Conservation (phyloP, 2,113 vertebrate species). For the Damaliscus lunatus region DNA sequence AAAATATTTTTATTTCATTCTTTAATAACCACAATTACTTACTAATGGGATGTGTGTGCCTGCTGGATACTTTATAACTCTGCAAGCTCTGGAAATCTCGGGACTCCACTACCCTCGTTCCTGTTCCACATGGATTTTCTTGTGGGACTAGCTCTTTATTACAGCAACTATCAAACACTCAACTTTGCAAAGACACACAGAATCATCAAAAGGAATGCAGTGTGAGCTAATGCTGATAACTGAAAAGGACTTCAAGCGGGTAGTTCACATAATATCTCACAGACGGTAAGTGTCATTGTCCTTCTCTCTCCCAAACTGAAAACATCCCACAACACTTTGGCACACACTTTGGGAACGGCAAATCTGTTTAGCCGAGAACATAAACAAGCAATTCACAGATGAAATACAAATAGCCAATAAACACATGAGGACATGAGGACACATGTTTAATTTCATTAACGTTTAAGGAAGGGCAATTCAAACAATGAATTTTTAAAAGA, state of each 20-base stretch:
- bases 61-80: neutral
- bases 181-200: neutral
- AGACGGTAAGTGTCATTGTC: slow-evolving; percentile 4
- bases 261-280: slow-evolving; percentile 9
- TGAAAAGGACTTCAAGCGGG: neutral
- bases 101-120: neutral
- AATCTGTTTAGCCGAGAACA: slow-evolving; percentile 61
- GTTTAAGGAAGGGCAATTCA: slow-evolving; percentile 45
- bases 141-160: neutral
- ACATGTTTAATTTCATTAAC: slow-evolving; percentile 43
- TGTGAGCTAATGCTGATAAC: neutral
- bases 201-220: neutral
- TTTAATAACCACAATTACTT: slow-evolving; percentile 12
- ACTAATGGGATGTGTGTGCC: neutral
- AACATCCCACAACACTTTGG: slow-evolving; percentile 16
- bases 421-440: slow-evolving; percentile 14
- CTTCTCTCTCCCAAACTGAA: neutral
- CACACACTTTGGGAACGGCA: slow-evolving; percentile 50
- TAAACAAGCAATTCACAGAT: slow-evolving; percentile 62
- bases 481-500: neutral
- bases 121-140: neutral
- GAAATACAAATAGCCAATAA: slow-evolving; percentile 52
- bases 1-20: slow-evolving; percentile 37
- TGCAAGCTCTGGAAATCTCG: neutral
- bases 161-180: neutral